Evolutionary conservation across 2,888 invertebrate species (phyloP).

Genomic region (Phragmatobia fuliginosa): DNA sequence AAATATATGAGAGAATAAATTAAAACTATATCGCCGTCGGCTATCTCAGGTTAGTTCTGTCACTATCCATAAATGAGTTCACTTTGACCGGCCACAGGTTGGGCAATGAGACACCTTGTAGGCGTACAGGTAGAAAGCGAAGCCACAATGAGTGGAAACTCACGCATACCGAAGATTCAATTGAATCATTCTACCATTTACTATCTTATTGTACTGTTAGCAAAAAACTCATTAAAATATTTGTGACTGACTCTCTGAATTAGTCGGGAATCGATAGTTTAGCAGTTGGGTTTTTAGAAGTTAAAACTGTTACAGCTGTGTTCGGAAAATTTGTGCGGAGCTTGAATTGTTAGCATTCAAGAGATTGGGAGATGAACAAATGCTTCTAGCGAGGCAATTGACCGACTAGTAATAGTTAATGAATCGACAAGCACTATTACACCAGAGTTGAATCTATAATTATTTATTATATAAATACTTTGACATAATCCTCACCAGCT

Average conservation of each 20-base stretch:
- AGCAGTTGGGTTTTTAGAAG: not conserved
- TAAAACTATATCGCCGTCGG: constrained; percentile 45
- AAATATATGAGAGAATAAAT: constrained; percentile 29
- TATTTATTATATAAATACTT: not conserved
- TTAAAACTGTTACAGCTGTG: not conserved
- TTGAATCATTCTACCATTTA: constrained; percentile 78
- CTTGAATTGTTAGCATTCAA: no score
- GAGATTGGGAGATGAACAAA: no score
- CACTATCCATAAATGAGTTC: constrained; percentile 40
- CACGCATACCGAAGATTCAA: constrained; percentile 80
- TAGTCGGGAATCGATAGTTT: not conserved
- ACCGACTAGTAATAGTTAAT: not conserved
- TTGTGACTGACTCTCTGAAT: not conserved
- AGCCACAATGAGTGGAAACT: constrained; percentile 75
- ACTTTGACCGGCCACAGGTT: constrained; percentile 47
- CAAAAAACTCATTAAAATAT: constrained; percentile 30
- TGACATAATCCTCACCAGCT: not conserved
- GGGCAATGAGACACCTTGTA: constrained; percentile 78
- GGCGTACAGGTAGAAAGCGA: constrained; percentile 69
- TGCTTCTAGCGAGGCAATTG: not conserved
- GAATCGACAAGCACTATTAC: not conserved
- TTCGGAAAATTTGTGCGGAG: no score
- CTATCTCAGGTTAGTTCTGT: constrained; percentile 38
- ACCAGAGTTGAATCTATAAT: not conserved
- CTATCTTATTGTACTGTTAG: constrained; percentile 65